Percentiles rank a stretch among this genome's conserved stretches.
phyloP scores from a whole-genome alignment of 2,113 vertebrate species.

The Grammomys dolichurus region DNA sequence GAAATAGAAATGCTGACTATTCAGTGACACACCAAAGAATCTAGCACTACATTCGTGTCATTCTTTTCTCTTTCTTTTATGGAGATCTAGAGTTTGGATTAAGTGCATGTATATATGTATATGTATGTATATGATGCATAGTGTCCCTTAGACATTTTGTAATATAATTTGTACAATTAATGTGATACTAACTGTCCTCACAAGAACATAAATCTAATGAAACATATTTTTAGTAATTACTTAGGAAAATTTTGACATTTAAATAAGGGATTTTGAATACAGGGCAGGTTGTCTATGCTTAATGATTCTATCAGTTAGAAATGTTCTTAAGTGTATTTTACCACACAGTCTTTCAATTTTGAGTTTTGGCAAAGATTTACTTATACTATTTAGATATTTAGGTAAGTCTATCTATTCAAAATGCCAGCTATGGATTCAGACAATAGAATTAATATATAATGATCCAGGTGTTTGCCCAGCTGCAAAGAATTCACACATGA shows the following conservation, averaged over 20 bases:
- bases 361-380: slow-evolving; percentile 31
- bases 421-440: slow-evolving; percentile 34
- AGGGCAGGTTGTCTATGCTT: not conserved
- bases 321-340: slow-evolving; percentile 43
- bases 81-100: not conserved
- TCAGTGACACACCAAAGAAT: not conserved
- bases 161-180: not conserved
- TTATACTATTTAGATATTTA: slow-evolving; percentile 5
- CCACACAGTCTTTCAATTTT: slow-evolving; percentile 37
- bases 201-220: not conserved
- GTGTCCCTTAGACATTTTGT: not conserved
- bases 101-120: not conserved
- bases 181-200: not conserved
- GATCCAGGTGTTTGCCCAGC: not conserved
- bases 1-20: not conserved
- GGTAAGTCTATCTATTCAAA: slow-evolving; percentile 19
- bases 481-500: slow-evolving; percentile 27
- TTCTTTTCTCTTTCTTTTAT: not conserved
- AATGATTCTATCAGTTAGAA: slow-evolving; percentile 16
- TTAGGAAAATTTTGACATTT: not conserved
- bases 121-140: not conserved
- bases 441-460: slow-evolving; percentile 23
- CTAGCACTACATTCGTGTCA: not conserved
- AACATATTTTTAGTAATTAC: not conserved
- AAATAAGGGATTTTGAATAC: slow-evolving; percentile 45